phyloP scores from a whole-genome alignment of 1,140 invertebrate species.

The Hyles euphorbiae region DNA sequence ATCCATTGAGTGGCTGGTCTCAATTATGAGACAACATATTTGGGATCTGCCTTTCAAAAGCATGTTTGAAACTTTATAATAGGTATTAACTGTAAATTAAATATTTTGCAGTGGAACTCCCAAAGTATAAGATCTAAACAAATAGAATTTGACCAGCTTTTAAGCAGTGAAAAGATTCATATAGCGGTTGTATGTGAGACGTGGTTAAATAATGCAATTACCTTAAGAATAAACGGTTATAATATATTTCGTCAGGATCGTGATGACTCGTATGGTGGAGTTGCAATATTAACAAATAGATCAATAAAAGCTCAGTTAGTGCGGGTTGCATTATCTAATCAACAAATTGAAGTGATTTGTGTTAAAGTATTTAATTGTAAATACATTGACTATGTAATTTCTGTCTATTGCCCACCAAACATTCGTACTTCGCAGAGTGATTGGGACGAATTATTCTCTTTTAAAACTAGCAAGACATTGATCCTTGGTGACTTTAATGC shows the following conservation, averaged over 20 bases:
- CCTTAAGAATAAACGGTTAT: constrained; percentile 16
- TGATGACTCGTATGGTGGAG: constrained; percentile 27
- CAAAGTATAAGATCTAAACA: constrained; percentile 24
- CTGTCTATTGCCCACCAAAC: constrained; percentile 15
- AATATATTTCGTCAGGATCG: constrained; percentile 28
- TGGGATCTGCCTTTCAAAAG: constrained; percentile 18
- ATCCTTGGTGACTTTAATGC: constrained; percentile 24
- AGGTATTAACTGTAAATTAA: not conserved
- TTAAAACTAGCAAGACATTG: constrained; percentile 4
- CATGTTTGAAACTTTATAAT: not conserved
- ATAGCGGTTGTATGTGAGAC: constrained; percentile 23
- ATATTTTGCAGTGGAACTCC: constrained; percentile 29
- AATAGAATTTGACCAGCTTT: constrained; percentile 17
- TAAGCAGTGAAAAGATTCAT: constrained; percentile 20
- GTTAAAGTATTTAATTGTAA: constrained; percentile 13
- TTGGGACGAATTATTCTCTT: constrained; percentile 19
- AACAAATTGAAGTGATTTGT: constrained; percentile 5
- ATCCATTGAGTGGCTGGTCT: constrained; percentile 18
- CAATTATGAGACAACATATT: constrained; percentile 19
- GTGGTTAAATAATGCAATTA: constrained; percentile 17
- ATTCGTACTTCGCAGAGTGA: constrained; percentile 8
- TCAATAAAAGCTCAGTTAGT: constrained; percentile 1
- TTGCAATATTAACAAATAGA: constrained; percentile 19
- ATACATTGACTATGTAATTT: constrained; percentile 13
- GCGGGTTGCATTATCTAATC: not conserved